A percentile compares a stretch with the other conserved stretches of the same genome.
phyloP scores from a whole-genome alignment of 2,797 vertebrate species.

The Parotocinclus haroldoi region DNA sequence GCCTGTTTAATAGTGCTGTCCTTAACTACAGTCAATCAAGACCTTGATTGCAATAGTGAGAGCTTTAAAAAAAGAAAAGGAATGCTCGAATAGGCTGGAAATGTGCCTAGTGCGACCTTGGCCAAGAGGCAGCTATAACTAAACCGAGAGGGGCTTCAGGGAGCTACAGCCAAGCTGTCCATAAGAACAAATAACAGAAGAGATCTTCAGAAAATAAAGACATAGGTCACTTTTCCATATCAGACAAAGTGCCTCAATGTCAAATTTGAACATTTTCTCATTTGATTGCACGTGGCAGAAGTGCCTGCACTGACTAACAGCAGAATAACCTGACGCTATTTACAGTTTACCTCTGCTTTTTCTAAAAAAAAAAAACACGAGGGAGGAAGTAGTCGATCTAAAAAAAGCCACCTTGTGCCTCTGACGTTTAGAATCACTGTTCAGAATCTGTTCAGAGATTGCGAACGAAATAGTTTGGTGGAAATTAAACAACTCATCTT shows the following conservation, averaged over 20 bases:
- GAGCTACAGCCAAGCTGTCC: constrained; percentile 5
- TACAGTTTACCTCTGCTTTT: not conserved
- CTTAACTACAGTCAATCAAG: constrained; percentile 42
- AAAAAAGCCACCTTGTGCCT: not conserved
- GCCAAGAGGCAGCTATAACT: not conserved
- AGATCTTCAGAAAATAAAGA: constrained; percentile 1
- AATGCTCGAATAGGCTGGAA: constrained; percentile 1
- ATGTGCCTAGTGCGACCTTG: constrained; percentile 9
- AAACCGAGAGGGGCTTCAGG: not conserved
- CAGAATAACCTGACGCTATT: constrained; percentile 1
- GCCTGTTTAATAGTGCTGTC: not conserved
- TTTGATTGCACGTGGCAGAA: too few relatives aligned
- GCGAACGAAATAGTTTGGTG: too few relatives aligned
- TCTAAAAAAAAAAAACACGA: not conserved
- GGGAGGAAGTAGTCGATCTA: constrained; percentile 15
- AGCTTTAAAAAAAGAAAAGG: constrained; percentile 23
- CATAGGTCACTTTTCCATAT: constrained; percentile 1
- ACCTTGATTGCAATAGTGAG: constrained; percentile 32
- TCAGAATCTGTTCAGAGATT: too few relatives aligned
- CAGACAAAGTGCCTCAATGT: too few relatives aligned
- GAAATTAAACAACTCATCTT: too few relatives aligned
- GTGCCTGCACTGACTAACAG: too few relatives aligned
- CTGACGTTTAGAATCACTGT: too few relatives aligned
- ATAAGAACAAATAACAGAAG: not conserved
- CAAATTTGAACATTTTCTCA: too few relatives aligned